Evolutionary conservation across 2,888 invertebrate genomes (phyloP), one percentile per base, ranked within the genome.

Genomic region (Trissoscelio sp.): DNA sequence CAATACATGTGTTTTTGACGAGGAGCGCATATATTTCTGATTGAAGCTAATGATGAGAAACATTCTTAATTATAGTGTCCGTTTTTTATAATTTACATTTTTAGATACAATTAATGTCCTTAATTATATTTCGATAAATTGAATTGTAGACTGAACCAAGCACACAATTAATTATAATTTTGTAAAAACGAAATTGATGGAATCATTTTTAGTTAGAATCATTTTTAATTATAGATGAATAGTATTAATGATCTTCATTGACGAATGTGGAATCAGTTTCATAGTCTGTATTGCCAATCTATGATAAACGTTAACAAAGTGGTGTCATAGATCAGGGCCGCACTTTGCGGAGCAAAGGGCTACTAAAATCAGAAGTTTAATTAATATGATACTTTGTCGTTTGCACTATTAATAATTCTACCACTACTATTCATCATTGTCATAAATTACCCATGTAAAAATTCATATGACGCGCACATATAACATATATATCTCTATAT

Each of bases 1-100:
- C 58, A 22, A 24, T 51, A 42, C 28, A 20, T 37, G 58, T 2
- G n/a, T 34, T 34, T 34, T 11, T 34, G 14, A 60, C 60, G 51
- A 48, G 39, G 46, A n/a, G n/a, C n/a, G n/a, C n/a, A n/a, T n/a
- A n/a, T n/a, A n/a, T n/a, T n/a, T n/a, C n/a, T n/a, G n/a, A n/a
- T n/a, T n/a, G n/a, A n/a, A n/a, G n/a, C n/a, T 51, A 53, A 69
- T 46, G 20, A 69, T 57, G 57, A 57, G 44, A 57, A 44, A 55
- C 55, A 46, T 55, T 69, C 57, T 55, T 18, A 34, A n/a, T 42
- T 55, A n/a, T n/a, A n/a, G n/a, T n/a, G n/a, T n/a, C n/a, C n/a
- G n/a, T n/a, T n/a, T n/a, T n/a, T n/a, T n/a, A n/a, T n/a, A n/a
- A n/a, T n/a, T n/a, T n/a, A n/a, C n/a, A n/a, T n/a, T n/a, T n/a